Evolutionary conservation across 2,113 vertebrate genomes (phyloP).

Genomic region (Gavialis gangeticus): DNA sequence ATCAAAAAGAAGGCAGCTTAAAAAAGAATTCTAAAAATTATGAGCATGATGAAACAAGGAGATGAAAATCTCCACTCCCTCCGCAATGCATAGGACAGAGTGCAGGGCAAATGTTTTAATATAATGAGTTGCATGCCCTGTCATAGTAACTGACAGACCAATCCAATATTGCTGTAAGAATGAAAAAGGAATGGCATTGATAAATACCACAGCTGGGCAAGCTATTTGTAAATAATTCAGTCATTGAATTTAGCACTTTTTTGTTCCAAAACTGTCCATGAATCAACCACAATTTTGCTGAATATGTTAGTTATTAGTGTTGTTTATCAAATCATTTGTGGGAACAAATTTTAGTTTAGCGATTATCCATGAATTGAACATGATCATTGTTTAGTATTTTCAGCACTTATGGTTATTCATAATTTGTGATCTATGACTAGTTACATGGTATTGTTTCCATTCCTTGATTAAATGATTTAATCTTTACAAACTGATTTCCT

Average conservation of each 20-base stretch:
- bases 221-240: slow-evolving; percentile 8
- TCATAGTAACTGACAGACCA: slow-evolving; percentile 20
- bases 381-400: not conserved
- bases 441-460: not conserved
- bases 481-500: slow-evolving; percentile 39
- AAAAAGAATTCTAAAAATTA: not conserved
- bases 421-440: not conserved
- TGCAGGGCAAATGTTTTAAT: not conserved
- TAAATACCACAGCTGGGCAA: slow-evolving; percentile 11
- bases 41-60: not conserved
- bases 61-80: slow-evolving; percentile 4
- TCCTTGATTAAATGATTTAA: not conserved
- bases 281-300: slow-evolving; percentile 10
- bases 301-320: not conserved
- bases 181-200: slow-evolving; percentile 13
- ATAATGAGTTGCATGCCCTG: slow-evolving; percentile 6
- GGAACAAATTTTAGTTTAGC: not conserved
- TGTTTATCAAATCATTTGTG: not conserved
- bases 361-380: not conserved
- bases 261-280: not conserved
- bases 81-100: not conserved
- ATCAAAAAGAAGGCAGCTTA: not conserved
- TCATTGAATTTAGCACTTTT: not conserved
- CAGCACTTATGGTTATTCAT: slow-evolving; percentile 1
- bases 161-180: slow-evolving; percentile 12